Evolutionary conservation across 2,113 vertebrate genomes (phyloP).

Genomic region (Eulemur rufifrons): DNA sequence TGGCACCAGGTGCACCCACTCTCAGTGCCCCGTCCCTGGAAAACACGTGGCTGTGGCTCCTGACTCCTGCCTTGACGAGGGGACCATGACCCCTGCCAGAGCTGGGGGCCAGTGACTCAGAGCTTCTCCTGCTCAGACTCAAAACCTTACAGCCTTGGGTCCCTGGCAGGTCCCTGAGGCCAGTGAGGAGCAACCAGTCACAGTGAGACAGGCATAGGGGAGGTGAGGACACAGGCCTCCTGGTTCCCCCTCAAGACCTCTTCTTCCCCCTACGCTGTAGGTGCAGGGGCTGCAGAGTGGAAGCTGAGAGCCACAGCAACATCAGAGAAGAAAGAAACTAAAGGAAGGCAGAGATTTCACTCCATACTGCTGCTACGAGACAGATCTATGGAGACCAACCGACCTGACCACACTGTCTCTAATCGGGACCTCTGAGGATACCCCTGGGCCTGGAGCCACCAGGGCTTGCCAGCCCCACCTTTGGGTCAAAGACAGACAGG

Average conservation of each 20-base stretch:
- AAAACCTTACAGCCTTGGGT: not conserved
- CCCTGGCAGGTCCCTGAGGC: not conserved
- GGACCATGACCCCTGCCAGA: not conserved
- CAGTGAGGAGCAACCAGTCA: rapidly evolving
- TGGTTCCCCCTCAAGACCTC: not conserved
- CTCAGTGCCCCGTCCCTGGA: not conserved
- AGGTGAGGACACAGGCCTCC: not conserved
- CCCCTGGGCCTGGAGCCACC: not conserved
- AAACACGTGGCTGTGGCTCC: not conserved
- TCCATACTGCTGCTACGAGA: not conserved
- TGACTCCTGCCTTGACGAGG: not conserved
- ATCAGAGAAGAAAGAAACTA: not conserved
- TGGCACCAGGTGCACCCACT: not conserved
- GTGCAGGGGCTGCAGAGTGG: rapidly evolving
- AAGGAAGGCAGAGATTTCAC: not conserved
- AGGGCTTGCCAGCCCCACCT: not conserved
- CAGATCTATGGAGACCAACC: not conserved
- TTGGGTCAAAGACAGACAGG: not conserved
- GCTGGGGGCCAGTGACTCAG: not conserved
- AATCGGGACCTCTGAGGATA: not conserved
- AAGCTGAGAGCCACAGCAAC: not conserved
- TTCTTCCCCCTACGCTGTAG: not conserved
- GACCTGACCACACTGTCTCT: not conserved
- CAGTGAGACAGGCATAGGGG: not conserved
- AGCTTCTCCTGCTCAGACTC: not conserved